phyloP scores from a whole-genome alignment of 1,140 invertebrate species.

The Papilio aristodemus region DNA sequence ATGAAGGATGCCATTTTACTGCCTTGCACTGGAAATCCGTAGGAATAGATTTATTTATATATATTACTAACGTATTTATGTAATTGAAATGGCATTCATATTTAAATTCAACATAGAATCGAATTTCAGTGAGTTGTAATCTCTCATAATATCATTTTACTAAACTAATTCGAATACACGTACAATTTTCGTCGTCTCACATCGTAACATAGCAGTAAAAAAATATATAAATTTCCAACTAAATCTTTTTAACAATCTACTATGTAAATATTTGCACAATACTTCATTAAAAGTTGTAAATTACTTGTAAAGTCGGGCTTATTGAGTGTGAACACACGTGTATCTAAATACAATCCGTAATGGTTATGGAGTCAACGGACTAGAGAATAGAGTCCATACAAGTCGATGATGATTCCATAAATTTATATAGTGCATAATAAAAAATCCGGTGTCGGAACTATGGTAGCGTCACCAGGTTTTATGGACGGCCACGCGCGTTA shows the following conservation, averaged over 20 bases:
- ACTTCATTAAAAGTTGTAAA: constrained; percentile 22
- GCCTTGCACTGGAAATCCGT: too few relatives aligned
- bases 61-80: too few relatives aligned
- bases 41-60: too few relatives aligned
- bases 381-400: constrained; percentile 74
- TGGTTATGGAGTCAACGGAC: constrained; percentile 70
- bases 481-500: constrained; percentile 56
- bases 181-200: not conserved
- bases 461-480: constrained; percentile 66
- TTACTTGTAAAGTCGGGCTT: constrained; percentile 34
- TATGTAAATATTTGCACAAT: constrained; percentile 23
- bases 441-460: constrained; percentile 68
- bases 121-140: too few relatives aligned
- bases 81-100: too few relatives aligned
- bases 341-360: constrained; percentile 71
- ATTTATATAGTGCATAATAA: constrained; percentile 79
- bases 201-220: not conserved
- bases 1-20: too few relatives aligned
- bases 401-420: constrained; percentile 79
- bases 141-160: too few relatives aligned
- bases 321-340: constrained; percentile 61
- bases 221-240: not conserved
- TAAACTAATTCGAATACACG: too few relatives aligned
- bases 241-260: not conserved
- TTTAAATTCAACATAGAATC: too few relatives aligned